Evolutionary conservation across 1,140 invertebrate species (phyloP).

Genomic region (Meloidogyne floridensis): DNA sequence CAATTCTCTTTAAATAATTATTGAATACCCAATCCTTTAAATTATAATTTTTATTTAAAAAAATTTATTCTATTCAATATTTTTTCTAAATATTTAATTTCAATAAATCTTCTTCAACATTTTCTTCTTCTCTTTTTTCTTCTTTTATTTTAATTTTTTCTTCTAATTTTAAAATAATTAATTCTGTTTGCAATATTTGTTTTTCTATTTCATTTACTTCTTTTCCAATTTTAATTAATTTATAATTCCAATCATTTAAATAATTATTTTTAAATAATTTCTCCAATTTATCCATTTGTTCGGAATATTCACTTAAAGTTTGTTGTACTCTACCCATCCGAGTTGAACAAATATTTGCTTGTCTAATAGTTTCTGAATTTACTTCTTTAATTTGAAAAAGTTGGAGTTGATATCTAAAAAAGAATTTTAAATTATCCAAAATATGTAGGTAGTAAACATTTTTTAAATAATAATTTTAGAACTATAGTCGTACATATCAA

Average conservation of each 20-base stretch:
- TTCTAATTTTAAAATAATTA: background rate
- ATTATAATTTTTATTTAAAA: too few relatives aligned
- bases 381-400: conserved; percentile 45
- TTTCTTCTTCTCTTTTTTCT: background rate
- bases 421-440: too few relatives aligned
- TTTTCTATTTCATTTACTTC: background rate
- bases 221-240: background rate
- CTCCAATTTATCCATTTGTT: conserved; percentile 30
- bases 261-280: background rate
- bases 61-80: too few relatives aligned
- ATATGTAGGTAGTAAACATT: too few relatives aligned
- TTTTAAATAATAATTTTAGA: too few relatives aligned
- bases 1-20: too few relatives aligned
- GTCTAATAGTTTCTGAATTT: conserved; percentile 34
- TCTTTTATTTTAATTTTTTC: background rate
- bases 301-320: conserved; percentile 34
- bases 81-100: too few relatives aligned
- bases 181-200: conserved; percentile 2
- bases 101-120: background rate
- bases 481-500: too few relatives aligned
- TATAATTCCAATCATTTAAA: background rate
- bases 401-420: conserved; percentile 30
- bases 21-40: too few relatives aligned
- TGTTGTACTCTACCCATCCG: conserved; percentile 48
- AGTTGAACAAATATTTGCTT: conserved; percentile 43